Percentiles rank a stretch among this genome's conserved stretches.
Conservation (phyloP, 2,113 vertebrate genomes). For the Gambusia holbrooki region DNA sequence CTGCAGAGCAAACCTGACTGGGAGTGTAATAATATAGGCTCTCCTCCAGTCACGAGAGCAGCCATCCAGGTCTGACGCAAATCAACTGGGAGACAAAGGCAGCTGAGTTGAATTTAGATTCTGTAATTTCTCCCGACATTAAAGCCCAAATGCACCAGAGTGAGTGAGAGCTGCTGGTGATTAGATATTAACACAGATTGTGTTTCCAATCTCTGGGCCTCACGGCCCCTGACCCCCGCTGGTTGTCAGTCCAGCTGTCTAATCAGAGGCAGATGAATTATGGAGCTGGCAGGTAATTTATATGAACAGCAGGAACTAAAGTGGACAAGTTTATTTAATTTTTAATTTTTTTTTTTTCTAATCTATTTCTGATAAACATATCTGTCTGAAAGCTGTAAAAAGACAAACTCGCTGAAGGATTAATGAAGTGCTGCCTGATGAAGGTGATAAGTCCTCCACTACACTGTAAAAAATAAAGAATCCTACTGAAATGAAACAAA, state of each 20-base stretch:
- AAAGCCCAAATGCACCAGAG: neutral
- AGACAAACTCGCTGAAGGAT: neutral
- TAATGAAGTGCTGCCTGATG: too few relatives aligned
- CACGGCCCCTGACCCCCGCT: constrained; percentile 7
- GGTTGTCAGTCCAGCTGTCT: neutral
- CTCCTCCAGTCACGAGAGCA: constrained; percentile 21
- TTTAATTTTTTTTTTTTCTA: too few relatives aligned
- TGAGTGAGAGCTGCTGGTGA: neutral
- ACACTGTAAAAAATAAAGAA: too few relatives aligned
- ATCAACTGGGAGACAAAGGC: constrained; percentile 15
- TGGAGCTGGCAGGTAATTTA: constrained; percentile 2
- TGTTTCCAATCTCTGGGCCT: constrained; percentile 15
- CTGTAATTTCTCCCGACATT: constrained; percentile 29
- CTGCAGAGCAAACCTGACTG: constrained; percentile 26
- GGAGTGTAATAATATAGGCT: constrained; percentile 12
- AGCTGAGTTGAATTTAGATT: constrained; percentile 49
- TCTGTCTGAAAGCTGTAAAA: neutral
- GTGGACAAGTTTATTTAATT: too few relatives aligned
- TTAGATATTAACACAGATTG: constrained; percentile 28
- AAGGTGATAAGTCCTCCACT: too few relatives aligned
- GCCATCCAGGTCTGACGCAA: constrained; percentile 19
- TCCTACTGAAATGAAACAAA: too few relatives aligned
- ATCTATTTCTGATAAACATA: neutral
- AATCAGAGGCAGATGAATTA: constrained; percentile 28
- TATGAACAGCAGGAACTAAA: neutral